Percentiles rank a stretch among this genome's conserved stretches.
Evolutionary conservation across 1,140 invertebrate species (phyloP).

Genomic region (Lanistes nyassanus): DNA sequence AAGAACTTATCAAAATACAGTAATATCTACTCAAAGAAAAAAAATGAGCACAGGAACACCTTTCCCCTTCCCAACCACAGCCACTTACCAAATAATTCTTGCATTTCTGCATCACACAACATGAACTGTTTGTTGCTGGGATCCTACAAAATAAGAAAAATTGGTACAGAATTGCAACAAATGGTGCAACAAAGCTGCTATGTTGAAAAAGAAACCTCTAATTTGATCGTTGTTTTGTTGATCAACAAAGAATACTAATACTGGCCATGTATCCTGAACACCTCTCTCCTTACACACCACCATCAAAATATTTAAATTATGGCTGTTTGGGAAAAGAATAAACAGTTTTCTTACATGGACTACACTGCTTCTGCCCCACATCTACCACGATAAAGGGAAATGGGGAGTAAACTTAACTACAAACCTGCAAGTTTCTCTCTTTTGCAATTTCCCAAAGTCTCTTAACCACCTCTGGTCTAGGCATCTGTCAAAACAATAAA

Average conservation of each 20-base stretch:
- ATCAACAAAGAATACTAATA: neutral
- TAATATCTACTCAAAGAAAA: neutral
- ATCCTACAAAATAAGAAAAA: constrained; percentile 71
- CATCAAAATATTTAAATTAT: neutral
- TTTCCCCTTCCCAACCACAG: neutral
- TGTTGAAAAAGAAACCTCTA: neutral
- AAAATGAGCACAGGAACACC: constrained; percentile 10
- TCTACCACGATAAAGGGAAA: neutral
- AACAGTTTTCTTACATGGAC: too few species aligned
- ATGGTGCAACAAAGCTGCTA: neutral
- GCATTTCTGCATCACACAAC: constrained; percentile 89
- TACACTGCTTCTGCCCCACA: neutral
- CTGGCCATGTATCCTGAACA: neutral
- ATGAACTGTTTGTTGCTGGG: constrained; percentile 94
- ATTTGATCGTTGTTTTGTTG: neutral
- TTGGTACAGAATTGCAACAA: neutral
- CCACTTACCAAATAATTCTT: constrained; percentile 82
- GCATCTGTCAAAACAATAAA: constrained; percentile 71
- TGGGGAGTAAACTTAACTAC: constrained; percentile 42
- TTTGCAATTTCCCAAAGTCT: constrained; percentile 93
- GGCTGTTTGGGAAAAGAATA: too few species aligned
- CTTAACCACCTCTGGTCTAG: constrained; percentile 92
- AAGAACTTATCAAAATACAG: too few species aligned
- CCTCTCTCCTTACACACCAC: constrained; percentile 3
- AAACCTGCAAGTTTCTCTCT: constrained; percentile 86